These are phyloP conservation scores for Centruroides sculpturatus DNA, from an alignment of 1,140 invertebrate genomes.

Conservation along the genomic window DNA sequence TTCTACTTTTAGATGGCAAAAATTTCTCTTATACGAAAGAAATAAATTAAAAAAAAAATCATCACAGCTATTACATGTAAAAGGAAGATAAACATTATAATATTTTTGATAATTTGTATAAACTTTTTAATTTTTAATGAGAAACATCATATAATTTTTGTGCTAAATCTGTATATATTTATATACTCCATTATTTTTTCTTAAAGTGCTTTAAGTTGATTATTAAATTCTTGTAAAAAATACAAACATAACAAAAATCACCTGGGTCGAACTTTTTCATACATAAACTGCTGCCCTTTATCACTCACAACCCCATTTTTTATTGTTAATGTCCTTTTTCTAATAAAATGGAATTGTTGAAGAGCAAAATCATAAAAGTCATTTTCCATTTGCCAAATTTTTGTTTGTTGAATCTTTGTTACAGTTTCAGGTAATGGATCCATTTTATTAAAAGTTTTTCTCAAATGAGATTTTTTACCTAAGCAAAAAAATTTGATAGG, in stretches of 20 bases:
- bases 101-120: too few relatives aligned
- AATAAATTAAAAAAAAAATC: too few relatives aligned
- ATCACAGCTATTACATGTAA: too few relatives aligned
- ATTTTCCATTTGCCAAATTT: conserved; percentile 93
- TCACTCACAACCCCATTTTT: conserved; percentile 45
- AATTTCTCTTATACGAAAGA: too few relatives aligned
- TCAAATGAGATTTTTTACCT: conserved; percentile 78
- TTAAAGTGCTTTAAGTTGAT: neutral
- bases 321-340: conserved; percentile 43
- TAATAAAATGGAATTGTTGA: conserved; percentile 79
- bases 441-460: conserved; percentile 85
- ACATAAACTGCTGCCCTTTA: conserved; percentile 66
- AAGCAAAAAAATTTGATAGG: neutral
- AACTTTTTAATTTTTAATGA: too few relatives aligned
- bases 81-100: too few relatives aligned
- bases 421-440: conserved; percentile 65
- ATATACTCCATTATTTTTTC: too few relatives aligned
- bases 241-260: conserved; percentile 1
- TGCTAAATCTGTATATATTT: too few relatives aligned
- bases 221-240: neutral
- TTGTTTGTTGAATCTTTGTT: conserved; percentile 39
- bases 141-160: too few relatives aligned
- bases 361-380: conserved; percentile 91
- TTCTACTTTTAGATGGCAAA: too few relatives aligned
- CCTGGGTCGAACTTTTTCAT: conserved; percentile 90